Percentiles rank a stretch among this genome's conserved stretches.
Evolutionary conservation across 2,113 vertebrate genomes (phyloP).

Genomic region (Dromas ardeola): DNA sequence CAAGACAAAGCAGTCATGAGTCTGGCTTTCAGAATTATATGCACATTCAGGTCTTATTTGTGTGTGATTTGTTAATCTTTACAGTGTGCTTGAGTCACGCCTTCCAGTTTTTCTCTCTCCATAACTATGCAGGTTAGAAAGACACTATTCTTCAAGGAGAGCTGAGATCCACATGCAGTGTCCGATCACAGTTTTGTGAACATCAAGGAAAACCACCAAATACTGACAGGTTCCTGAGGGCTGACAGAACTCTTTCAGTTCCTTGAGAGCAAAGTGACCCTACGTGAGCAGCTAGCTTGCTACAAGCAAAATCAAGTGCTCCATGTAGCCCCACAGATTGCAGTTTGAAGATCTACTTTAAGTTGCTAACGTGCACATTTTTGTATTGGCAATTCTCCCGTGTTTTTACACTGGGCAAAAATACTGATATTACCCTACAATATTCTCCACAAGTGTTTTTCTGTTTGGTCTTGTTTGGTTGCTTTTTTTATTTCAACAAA

Average conservation of each 20-base stretch:
- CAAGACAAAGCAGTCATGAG: not conserved
- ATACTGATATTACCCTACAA: not conserved
- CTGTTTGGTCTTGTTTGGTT: not conserved
- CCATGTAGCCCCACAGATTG: not conserved
- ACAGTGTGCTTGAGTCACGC: not conserved
- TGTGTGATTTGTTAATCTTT: not conserved
- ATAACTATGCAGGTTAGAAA: not conserved
- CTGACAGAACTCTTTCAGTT: not conserved
- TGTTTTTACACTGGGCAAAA: not conserved
- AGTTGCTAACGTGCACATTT: not conserved
- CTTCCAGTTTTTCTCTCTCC: not conserved
- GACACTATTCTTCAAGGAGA: not conserved
- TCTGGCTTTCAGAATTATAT: not conserved
- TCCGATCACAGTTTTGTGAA: not conserved
- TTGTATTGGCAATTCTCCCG: not conserved
- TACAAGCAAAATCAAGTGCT: not conserved
- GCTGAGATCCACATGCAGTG: not conserved
- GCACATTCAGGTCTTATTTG: not conserved
- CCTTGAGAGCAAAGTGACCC: not conserved
- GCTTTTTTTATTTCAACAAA: not conserved
- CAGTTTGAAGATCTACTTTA: not conserved
- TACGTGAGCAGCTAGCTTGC: not conserved
- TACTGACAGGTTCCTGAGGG: not conserved
- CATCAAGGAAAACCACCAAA: not conserved
- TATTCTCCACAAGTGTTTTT: not conserved